A percentile compares a stretch with the other conserved stretches of the same genome.
phyloP scores from a whole-genome alignment of 2,888 invertebrate species.

The Rhopalosiphum nymphaeae region DNA sequence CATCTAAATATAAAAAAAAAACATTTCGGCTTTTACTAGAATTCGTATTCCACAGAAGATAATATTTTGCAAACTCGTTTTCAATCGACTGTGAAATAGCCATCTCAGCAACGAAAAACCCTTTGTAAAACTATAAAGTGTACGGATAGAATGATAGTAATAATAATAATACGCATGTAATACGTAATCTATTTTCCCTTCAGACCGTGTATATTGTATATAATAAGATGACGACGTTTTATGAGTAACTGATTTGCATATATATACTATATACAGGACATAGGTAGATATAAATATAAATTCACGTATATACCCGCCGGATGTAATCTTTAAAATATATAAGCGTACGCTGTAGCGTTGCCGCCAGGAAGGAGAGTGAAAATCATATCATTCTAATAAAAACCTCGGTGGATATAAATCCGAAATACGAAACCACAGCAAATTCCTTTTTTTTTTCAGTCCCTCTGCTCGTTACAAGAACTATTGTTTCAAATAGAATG shows the following conservation, averaged over 20 bases:
- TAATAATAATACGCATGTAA: not conserved
- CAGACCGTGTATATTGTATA: not conserved
- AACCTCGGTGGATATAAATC: not conserved
- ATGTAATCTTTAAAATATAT: slow-evolving; percentile 12
- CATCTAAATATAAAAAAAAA: not conserved
- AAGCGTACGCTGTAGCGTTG: too few relatives aligned
- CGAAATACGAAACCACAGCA: not conserved
- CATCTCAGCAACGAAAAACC: not conserved
- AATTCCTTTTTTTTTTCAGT: not conserved
- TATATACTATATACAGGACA: not conserved
- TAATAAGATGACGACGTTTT: not conserved
- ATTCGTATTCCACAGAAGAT: not conserved
- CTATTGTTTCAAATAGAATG: not conserved
- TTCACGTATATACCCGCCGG: slow-evolving; percentile 3
- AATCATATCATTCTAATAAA: slow-evolving; percentile 12
- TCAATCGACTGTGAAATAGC: not conserved
- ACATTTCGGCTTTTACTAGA: not conserved
- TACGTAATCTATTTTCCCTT: slow-evolving; percentile 36
- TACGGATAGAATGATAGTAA: not conserved
- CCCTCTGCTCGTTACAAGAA: too few relatives aligned
- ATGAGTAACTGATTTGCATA: slow-evolving; percentile 48
- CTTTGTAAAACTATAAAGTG: not conserved
- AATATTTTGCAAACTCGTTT: not conserved
- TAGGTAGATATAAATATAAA: not conserved
- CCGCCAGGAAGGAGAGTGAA: slow-evolving; percentile 17